Percentiles rank a stretch among this genome's conserved stretches.
Conservation (phyloP, 1,140 invertebrate species). For the Microplitis demolitor region DNA sequence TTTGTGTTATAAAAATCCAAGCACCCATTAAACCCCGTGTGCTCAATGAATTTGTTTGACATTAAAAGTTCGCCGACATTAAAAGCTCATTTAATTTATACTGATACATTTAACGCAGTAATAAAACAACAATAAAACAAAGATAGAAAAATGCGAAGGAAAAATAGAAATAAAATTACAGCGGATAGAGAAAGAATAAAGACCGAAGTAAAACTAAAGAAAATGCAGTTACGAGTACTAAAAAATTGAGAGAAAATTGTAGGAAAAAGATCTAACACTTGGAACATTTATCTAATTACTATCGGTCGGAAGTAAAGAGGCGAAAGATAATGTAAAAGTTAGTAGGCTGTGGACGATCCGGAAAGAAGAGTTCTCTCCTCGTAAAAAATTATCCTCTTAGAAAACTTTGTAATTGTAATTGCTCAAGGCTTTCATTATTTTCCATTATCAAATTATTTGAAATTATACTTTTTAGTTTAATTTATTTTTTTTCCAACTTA, state of each 20-base stretch:
- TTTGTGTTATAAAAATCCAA: too few species aligned
- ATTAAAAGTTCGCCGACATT: background rate
- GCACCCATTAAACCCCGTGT: too few species aligned
- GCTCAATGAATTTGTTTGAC: background rate
- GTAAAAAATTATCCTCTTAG: background rate
- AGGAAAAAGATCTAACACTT: background rate
- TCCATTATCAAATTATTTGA: too few species aligned
- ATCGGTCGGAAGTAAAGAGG: conserved; percentile 16
- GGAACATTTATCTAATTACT: conserved; percentile 21
- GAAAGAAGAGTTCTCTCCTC: background rate
- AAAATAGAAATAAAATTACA: too few species aligned
- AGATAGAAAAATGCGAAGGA: background rate
- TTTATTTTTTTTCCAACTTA: too few species aligned
- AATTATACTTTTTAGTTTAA: too few species aligned
- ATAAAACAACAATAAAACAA: background rate
- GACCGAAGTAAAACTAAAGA: background rate
- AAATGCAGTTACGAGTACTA: background rate
- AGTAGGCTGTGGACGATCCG: background rate
- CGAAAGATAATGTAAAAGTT: conserved; percentile 19
- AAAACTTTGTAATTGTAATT: background rate
- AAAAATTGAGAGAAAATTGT: background rate
- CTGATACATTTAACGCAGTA: background rate
- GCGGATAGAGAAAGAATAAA: too few species aligned
- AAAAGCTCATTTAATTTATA: conserved; percentile 2
- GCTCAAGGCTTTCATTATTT: background rate